Percentiles rank a stretch among this genome's conserved stretches.
Evolutionary conservation across 35 echinoderm and acorn worm species (phyloP).

Genomic region (Apostichopus californicus): DNA sequence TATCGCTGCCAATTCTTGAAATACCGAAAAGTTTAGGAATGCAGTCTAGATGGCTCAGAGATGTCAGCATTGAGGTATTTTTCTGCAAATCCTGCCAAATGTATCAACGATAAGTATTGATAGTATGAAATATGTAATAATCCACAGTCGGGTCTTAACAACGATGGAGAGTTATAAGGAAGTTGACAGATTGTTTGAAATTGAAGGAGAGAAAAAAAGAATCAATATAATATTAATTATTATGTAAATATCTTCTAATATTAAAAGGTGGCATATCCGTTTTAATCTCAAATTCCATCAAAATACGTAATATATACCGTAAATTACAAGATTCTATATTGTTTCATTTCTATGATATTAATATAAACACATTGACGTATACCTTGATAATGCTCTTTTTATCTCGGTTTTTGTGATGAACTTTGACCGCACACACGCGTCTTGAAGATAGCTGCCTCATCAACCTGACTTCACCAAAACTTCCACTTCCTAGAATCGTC

Average conservation of each 20-base stretch:
- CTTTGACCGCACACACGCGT: constrained; percentile 12
- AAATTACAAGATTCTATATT: not conserved
- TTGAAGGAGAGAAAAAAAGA: too few species aligned
- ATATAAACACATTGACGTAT: not conserved
- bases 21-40: constrained; percentile 8
- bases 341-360: not conserved
- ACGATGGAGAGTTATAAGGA: too few species aligned
- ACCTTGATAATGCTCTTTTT: not conserved
- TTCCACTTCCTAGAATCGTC: constrained; percentile 4
- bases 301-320: not conserved
- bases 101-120: not conserved
- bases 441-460: constrained; percentile 6
- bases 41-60: not conserved
- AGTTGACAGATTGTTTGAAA: too few species aligned
- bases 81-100: not conserved
- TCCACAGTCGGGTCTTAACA: too few species aligned
- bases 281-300: not conserved
- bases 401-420: constrained; percentile 1
- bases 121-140: too few species aligned
- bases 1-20: not conserved
- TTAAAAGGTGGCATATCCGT: too few species aligned
- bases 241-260: too few species aligned
- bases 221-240: too few species aligned
- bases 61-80: not conserved
- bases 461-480: not conserved